These are phyloP conservation scores for Channa maculata DNA, from an alignment of 2,113 vertebrate species.

Conservation along the genomic window DNA sequence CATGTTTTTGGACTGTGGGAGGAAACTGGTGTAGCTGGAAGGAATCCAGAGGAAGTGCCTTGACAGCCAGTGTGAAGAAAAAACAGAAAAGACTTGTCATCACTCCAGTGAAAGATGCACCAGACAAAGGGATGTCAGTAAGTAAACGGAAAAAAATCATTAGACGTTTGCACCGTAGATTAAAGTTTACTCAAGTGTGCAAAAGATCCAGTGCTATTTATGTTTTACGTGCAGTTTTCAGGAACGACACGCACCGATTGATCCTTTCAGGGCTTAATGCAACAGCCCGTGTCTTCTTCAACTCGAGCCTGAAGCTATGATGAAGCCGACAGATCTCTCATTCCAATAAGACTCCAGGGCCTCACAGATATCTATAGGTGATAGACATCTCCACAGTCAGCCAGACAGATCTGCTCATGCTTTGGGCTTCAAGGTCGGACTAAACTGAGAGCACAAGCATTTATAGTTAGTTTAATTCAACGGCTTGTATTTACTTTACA, in stretches of 20 bases:
- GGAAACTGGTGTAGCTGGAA: no score
- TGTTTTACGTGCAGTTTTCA: not conserved
- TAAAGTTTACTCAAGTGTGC: not conserved
- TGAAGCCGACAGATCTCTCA: conserved; percentile 35
- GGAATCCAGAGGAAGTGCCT: no score
- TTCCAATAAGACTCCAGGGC: conserved; percentile 48
- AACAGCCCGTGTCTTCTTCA: conserved; percentile 49
- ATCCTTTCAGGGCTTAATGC: conserved; percentile 33
- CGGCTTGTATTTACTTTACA: no score
- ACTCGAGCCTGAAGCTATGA: conserved; percentile 52
- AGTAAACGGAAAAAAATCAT: not conserved
- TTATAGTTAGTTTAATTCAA: not conserved
- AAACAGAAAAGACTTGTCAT: not conserved
- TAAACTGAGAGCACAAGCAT: not conserved
- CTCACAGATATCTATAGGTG: conserved; percentile 48
- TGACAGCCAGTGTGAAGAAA: no score
- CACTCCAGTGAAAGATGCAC: not conserved
- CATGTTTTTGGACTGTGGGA: no score
- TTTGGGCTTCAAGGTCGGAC: conserved; percentile 39
- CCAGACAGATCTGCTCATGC: conserved; percentile 15
- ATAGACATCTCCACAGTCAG: conserved; percentile 43
- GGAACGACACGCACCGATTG: not conserved
- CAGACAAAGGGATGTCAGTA: not conserved
- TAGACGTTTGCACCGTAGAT: not conserved
- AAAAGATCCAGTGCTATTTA: not conserved